phyloP scores from a whole-genome alignment of 2,888 invertebrate species.

The Urechis unicinctus region DNA sequence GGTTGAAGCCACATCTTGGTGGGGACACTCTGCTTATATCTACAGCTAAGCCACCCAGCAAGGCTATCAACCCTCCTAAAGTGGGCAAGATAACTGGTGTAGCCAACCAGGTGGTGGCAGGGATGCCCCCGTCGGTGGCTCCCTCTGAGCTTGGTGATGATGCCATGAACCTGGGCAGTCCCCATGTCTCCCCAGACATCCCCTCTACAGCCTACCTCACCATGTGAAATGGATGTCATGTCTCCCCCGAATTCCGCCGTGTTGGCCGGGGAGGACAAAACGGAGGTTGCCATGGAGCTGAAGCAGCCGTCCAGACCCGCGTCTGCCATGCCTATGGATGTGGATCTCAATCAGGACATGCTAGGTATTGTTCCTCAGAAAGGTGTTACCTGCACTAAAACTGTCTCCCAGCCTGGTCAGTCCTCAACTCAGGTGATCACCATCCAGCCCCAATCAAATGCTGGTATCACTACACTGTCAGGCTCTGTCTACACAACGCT shows the following conservation, averaged over 20 bases:
- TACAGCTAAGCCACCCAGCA: slow-evolving; percentile 9
- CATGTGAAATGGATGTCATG: slow-evolving; percentile 1
- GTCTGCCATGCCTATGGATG: slow-evolving; percentile 46
- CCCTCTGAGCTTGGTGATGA: slow-evolving; percentile 1
- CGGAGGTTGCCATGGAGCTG: slow-evolving; percentile 25
- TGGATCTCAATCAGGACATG: slow-evolving; percentile 41
- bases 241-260: neutral
- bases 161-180: slow-evolving; percentile 27
- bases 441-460: too few relatives aligned
- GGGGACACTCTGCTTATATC: neutral
- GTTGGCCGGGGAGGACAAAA: neutral
- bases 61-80: slow-evolving; percentile 10
- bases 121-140: neutral
- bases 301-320: slow-evolving; percentile 41
- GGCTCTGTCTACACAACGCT: too few relatives aligned
- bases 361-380: too few relatives aligned
- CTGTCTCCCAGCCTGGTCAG: too few relatives aligned
- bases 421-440: neutral
- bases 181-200: slow-evolving; percentile 34
- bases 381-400: too few relatives aligned
- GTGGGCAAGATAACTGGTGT: too few relatives aligned
- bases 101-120: too few relatives aligned
- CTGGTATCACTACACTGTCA: too few relatives aligned
- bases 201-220: slow-evolving; percentile 20
- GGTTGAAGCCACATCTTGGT: slow-evolving; percentile 61